Percentiles rank a stretch among this genome's conserved stretches.
Conservation (phyloP, 2,888 invertebrate species). For the Idaea biselata region DNA sequence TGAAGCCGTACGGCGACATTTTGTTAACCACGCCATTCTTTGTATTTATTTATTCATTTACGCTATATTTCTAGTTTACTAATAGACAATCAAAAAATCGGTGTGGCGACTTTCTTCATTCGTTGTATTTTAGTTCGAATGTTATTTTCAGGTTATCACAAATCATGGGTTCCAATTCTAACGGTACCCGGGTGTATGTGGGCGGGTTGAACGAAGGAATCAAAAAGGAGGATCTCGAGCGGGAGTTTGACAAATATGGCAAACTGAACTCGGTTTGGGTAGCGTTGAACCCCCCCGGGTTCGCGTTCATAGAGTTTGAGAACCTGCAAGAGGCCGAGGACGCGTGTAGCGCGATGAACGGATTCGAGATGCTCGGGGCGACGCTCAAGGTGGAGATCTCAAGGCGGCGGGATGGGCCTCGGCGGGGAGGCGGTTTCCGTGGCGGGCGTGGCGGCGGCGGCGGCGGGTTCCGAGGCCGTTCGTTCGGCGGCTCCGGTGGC, state of each 20-base stretch:
- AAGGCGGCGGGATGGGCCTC: conserved; percentile 87
- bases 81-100: background rate
- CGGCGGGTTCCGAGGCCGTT: conserved; percentile 70
- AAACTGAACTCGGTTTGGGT: conserved; percentile 96
- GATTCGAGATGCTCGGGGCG: conserved; percentile 92
- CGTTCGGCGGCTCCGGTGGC: conserved; percentile 74
- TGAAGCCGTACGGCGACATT: conserved; percentile 73
- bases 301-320: conserved; percentile 96
- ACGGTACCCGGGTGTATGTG: conserved; percentile 91
- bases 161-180: conserved; percentile 71
- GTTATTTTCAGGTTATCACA: conserved; percentile 38
- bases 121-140: conserved; percentile 3
- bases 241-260: conserved; percentile 94
- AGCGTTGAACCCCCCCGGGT: conserved; percentile 96
- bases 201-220: conserved; percentile 93
- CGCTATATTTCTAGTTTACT: conserved; percentile 14
- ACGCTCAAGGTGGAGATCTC: conserved; percentile 94
- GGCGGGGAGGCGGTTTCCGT: conserved; percentile 82
- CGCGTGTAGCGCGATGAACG: conserved; percentile 93
- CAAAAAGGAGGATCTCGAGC: conserved; percentile 95
- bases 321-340: conserved; percentile 93
- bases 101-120: background rate
- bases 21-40: conserved; percentile 64
- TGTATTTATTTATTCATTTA: conserved; percentile 65
- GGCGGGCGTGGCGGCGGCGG: conserved; percentile 76